Percentiles rank a stretch among this genome's conserved stretches.
Evolutionary conservation across 2,113 vertebrate genomes (phyloP).

Genomic region (Tragelaphus strepsiceros): DNA sequence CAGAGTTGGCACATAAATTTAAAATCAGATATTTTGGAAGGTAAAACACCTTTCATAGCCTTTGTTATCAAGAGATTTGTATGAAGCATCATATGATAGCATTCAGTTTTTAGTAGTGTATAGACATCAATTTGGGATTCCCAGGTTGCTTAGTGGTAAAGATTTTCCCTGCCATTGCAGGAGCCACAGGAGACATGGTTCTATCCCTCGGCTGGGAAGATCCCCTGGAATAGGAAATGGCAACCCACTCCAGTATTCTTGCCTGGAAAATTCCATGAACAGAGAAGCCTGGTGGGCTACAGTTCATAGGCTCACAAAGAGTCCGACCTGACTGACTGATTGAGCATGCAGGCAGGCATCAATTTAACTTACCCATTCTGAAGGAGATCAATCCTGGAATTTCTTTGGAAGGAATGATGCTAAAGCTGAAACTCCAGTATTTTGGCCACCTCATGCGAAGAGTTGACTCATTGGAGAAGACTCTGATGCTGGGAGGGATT

Average conservation of each 20-base stretch:
- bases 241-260: not conserved
- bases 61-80: not conserved
- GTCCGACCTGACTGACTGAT: accelerated
- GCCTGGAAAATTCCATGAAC: not conserved
- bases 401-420: too few relatives aligned
- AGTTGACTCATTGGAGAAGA: too few relatives aligned
- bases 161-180: not conserved
- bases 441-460: too few relatives aligned
- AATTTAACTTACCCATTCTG: not conserved
- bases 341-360: not conserved
- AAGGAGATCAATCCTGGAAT: too few relatives aligned
- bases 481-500: too few relatives aligned
- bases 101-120: not conserved
- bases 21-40: not conserved
- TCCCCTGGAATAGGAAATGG: not conserved
- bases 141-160: not conserved
- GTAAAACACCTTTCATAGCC: not conserved
- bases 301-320: not conserved
- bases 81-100: not conserved
- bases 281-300: not conserved
- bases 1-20: not conserved
- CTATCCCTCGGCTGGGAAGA: not conserved
- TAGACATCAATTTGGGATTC: not conserved
- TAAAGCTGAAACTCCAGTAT: too few relatives aligned
- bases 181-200: not conserved